Evolutionary conservation across 2,797 vertebrate genomes (phyloP).

Genomic region (Carcharodon carcharias): DNA sequence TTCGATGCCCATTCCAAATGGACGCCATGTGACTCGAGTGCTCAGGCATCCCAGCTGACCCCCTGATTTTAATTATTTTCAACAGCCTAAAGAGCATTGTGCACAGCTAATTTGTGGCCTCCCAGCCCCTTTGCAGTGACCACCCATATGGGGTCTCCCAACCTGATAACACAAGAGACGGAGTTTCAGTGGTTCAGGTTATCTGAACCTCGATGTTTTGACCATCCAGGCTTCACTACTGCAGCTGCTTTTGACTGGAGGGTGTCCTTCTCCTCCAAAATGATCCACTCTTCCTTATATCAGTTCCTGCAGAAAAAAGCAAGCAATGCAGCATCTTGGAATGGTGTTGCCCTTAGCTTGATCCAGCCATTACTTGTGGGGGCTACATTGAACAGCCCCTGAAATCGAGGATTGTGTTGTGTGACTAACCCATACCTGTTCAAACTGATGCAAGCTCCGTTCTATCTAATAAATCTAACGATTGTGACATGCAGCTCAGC

Average conservation of each 20-base stretch:
- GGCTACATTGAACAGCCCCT: no score
- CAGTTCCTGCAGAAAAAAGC: not conserved
- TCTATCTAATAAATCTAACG: no score
- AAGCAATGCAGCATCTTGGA: not conserved
- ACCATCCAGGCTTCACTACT: not conserved
- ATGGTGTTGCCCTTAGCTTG: not conserved
- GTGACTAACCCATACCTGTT: no score
- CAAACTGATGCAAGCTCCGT: no score
- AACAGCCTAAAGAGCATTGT: not conserved
- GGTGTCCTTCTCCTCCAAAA: not conserved
- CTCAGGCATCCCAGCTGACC: no score
- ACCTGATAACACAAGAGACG: not conserved
- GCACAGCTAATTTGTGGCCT: not conserved
- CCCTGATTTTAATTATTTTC: no score
- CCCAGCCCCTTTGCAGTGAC: not conserved
- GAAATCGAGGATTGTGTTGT: no score
- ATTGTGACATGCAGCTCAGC: no score
- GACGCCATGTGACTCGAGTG: not conserved
- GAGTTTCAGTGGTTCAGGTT: not conserved
- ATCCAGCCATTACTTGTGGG: not conserved
- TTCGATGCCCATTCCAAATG: no score
- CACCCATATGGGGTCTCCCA: not conserved
- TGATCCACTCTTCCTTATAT: not conserved
- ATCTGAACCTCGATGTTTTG: not conserved
- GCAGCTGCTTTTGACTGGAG: not conserved